Evolutionary conservation across 2,797 vertebrate species (phyloP).

Genomic region (Otus scops): DNA sequence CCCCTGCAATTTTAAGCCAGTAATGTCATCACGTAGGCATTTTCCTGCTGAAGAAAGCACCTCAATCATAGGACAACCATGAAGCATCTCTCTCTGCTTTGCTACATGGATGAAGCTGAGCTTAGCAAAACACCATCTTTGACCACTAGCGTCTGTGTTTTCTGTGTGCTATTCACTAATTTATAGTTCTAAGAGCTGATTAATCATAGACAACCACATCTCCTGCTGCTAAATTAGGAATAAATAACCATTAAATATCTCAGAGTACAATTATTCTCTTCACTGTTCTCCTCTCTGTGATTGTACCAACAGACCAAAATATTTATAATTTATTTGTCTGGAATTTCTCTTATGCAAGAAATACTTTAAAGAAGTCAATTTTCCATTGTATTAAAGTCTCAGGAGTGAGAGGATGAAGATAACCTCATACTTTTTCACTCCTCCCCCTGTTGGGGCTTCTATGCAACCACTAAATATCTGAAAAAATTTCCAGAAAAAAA

Average conservation of each 20-base stretch:
- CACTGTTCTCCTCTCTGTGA: background rate
- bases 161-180: background rate
- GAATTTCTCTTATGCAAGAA: background rate
- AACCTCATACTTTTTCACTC: background rate
- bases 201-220: background rate
- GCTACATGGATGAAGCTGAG: background rate
- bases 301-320: background rate
- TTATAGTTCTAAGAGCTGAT: background rate
- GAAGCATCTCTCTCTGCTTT: background rate
- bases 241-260: background rate
- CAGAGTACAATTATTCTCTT: background rate
- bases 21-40: fast-evolving
- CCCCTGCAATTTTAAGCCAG: background rate
- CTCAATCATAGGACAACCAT: background rate
- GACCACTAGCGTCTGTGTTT: background rate
- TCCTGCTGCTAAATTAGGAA: background rate
- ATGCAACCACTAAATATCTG: background rate
- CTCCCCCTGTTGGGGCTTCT: background rate
- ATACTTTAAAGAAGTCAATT: background rate
- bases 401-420: background rate
- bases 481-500: background rate
- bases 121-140: background rate
- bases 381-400: background rate
- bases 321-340: background rate
- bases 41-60: background rate